A percentile compares a stretch with the other conserved stretches of the same genome.
phyloP scores from a whole-genome alignment of 2,888 invertebrate genomes.

The Nipponacmea schrenckii region DNA sequence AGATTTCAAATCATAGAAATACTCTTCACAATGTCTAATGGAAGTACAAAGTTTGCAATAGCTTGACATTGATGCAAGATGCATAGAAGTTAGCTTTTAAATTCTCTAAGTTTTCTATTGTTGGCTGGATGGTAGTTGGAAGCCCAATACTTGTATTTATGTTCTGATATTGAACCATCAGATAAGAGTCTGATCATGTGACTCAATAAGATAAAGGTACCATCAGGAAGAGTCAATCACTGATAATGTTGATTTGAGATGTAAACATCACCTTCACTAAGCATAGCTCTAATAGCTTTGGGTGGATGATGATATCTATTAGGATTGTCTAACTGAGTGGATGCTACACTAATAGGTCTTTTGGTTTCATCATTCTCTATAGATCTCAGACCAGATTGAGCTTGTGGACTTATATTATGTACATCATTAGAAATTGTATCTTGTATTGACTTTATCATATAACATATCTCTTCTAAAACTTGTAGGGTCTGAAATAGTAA shows the following conservation, averaged over 20 bases:
- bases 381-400: constrained; percentile 28
- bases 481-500: constrained; percentile 45
- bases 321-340: constrained; percentile 46
- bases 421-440: constrained; percentile 53
- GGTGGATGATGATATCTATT: constrained; percentile 37
- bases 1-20: too few species aligned
- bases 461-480: constrained; percentile 48
- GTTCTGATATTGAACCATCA: too few species aligned
- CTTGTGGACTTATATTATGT: constrained; percentile 42
- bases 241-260: background rate
- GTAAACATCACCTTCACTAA: background rate
- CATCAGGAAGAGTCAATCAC: background rate
- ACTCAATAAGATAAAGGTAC: too few species aligned
- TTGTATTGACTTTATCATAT: constrained; percentile 47
- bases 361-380: constrained; percentile 30
- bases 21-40: too few species aligned
- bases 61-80: too few species aligned
- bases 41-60: too few species aligned
- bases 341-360: constrained; percentile 47
- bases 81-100: too few species aligned
- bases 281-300: constrained; percentile 21
- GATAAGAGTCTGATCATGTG: too few species aligned
- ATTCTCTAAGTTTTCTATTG: too few species aligned
- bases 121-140: too few species aligned
- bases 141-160: too few species aligned